Evolutionary conservation across 2,888 invertebrate species (phyloP).

Genomic region (Andrena trimmerana): DNA sequence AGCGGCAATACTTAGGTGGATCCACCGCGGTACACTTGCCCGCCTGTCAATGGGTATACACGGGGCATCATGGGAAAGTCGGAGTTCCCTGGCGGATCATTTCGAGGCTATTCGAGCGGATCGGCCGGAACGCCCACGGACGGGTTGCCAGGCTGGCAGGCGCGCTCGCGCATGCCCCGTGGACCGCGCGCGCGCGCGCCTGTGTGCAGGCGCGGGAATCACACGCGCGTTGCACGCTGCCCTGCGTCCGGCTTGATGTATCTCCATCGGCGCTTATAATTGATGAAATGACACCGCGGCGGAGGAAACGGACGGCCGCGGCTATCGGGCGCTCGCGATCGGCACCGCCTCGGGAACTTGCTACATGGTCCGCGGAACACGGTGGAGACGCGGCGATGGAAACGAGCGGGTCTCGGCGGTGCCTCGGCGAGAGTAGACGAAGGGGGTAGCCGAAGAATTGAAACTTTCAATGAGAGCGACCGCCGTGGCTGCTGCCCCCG

Average conservation of each 20-base stretch:
- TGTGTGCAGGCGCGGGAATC: constrained; percentile 6
- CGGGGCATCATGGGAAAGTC: constrained; percentile 57
- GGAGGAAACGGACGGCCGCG: constrained; percentile 45
- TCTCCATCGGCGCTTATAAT: constrained; percentile 70
- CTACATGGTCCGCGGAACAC: not conserved
- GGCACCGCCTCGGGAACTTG: constrained; percentile 11
- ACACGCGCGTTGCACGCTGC: constrained; percentile 30
- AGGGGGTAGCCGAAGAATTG: not conserved
- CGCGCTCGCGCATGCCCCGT: constrained; percentile 30
- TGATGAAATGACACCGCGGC: constrained; percentile 74
- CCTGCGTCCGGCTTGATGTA: constrained; percentile 50
- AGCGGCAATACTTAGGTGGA: constrained; percentile 60
- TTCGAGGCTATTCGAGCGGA: constrained; percentile 64
- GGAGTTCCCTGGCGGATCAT: constrained; percentile 43
- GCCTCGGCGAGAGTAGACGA: not conserved
- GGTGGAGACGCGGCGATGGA: not conserved
- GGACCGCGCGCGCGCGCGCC: constrained; percentile 9
- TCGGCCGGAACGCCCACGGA: constrained; percentile 62
- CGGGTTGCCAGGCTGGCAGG: constrained; percentile 54
- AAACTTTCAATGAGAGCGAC: constrained; percentile 62
- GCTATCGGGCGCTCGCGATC: constrained; percentile 66
- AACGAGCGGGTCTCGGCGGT: not conserved
- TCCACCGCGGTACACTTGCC: constrained; percentile 62
- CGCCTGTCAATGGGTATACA: constrained; percentile 56
- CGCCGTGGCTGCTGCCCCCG: constrained; percentile 44